Conservation (phyloP, 2,888 invertebrate genomes). For the Caenorhabditis sp. region DNA sequence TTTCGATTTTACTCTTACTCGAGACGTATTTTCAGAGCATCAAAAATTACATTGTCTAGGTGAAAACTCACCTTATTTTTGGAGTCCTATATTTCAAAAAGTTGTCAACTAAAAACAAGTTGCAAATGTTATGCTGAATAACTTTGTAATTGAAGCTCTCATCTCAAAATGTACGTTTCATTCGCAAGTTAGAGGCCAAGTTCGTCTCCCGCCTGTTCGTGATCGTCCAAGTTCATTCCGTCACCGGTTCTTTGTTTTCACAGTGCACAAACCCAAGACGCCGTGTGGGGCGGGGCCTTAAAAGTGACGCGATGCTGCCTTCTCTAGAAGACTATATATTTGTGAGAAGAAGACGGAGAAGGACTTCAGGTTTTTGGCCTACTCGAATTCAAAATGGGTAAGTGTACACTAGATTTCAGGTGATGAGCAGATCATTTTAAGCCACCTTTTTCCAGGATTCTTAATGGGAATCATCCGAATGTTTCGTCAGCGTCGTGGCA, state of each 20-base stretch:
- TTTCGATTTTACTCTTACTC: no score
- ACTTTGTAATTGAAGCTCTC: no score
- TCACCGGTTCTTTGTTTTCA: slow-evolving; percentile 5
- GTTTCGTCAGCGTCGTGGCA: slow-evolving; percentile 30
- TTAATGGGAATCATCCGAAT: slow-evolving; percentile 36
- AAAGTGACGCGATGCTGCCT: slow-evolving; percentile 27
- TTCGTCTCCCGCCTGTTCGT: no score
- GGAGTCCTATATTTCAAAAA: no score
- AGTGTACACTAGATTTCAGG: not conserved
- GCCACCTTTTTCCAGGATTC: slow-evolving; percentile 12
- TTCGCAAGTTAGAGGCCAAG: no score
- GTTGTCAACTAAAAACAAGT: not conserved
- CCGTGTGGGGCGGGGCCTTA: slow-evolving; percentile 29
- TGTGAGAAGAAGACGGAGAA: not conserved
- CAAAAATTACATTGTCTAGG: no score
- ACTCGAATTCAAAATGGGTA: slow-evolving; percentile 33
- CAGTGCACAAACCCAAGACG: slow-evolving; percentile 21
- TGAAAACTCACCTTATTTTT: no score
- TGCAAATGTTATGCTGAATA: no score
- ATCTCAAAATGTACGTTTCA: no score
- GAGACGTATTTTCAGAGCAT: no score
- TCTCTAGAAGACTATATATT: slow-evolving; percentile 40
- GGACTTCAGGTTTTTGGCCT: slow-evolving; percentile 3
- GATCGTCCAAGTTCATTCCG: slow-evolving; percentile 42
- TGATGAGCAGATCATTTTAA: not conserved